These are phyloP conservation scores for Chloropsis cyanopogon DNA, from an alignment of 2,113 vertebrate species.

Conservation along the genomic window DNA sequence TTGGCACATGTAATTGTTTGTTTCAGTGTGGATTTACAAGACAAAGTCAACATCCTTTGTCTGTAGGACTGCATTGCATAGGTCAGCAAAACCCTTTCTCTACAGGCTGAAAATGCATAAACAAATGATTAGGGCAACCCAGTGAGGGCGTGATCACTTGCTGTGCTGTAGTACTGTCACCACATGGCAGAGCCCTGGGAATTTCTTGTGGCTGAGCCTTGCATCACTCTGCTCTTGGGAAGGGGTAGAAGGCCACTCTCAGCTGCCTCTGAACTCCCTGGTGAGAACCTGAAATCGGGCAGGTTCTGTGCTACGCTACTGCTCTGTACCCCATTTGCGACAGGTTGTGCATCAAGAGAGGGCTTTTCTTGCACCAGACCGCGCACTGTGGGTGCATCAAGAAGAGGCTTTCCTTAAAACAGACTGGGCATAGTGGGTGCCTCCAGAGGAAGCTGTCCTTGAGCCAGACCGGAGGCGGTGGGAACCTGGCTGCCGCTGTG, in stretches of 20 bases:
- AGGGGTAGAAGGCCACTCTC: not conserved
- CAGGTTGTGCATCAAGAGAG: no score
- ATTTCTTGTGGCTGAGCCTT: not conserved
- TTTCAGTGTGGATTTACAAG: not conserved
- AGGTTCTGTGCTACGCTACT: not conserved
- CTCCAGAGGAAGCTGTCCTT: no score
- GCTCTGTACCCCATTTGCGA: rapidly evolving
- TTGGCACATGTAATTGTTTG: no score
- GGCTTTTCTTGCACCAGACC: rapidly evolving
- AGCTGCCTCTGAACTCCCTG: not conserved
- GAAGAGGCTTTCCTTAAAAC: not conserved
- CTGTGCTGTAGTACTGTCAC: not conserved
- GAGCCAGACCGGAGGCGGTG: rapidly evolving
- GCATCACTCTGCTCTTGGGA: not conserved
- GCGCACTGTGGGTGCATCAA: rapidly evolving
- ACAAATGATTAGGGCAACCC: rapidly evolving
- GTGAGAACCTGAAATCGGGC: not conserved
- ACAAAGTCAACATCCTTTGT: not conserved
- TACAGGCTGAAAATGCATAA: not conserved
- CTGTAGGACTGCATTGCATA: rapidly evolving
- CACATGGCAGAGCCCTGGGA: rapidly evolving
- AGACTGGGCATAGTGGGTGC: rapidly evolving
- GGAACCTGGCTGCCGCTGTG: not conserved
- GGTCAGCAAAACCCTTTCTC: not conserved
- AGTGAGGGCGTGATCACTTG: no score